Base-by-base conservation (phyloP, 30 jellyfish, hydroid and myxozoan species). In the Aurelia aurita region DNA sequence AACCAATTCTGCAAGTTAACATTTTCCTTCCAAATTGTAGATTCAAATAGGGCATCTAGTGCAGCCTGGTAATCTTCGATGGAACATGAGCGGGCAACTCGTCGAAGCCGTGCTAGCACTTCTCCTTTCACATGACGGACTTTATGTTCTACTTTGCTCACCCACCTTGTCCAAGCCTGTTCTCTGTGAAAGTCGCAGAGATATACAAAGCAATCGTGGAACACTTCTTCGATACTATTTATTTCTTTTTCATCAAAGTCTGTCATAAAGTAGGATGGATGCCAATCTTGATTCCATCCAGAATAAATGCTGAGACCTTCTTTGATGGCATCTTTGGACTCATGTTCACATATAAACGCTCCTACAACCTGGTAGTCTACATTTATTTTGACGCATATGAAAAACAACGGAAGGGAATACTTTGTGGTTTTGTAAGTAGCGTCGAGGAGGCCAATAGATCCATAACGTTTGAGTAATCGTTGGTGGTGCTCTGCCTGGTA, bases 391-490 rank as follows among this genome's bases (percentile, higher is more conserved):
- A 47, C 16, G 59, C 59, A 47, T 8, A 47, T 16, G 59, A 73
- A 51, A 73, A 73, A 22, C 45, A n/a, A 29, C 6, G 86, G 86
- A 49, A 73, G 20, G 29, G 86, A 49, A 39, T 73, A 73, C 73
- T 57, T 53, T 5, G 86, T 73, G 19, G 86, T 73, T 58, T 73
- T 73, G 75, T 73, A 73, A 3, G 86, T 73, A 4, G 86, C 74
- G 58, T 73, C 86, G 12, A 73, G 73, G 58, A 73, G 75, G 21
- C 86, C 7, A 20, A 73, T 73, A 12, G 14, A 28, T 31, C 81
- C 81, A 35, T 69, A 69, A 8, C 81, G 62, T 13, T 21, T 60
- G 39, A 39, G 81, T 5, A 69, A 34, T 7, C 27, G 21, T 69
- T 69, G 61, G 4, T 69, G 62, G 14, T n/a, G n/a, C 81, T 69